Percentiles rank a stretch among this genome's conserved stretches.
Conservation (phyloP, 2,113 vertebrate species). For the Zootoca vivipara region DNA sequence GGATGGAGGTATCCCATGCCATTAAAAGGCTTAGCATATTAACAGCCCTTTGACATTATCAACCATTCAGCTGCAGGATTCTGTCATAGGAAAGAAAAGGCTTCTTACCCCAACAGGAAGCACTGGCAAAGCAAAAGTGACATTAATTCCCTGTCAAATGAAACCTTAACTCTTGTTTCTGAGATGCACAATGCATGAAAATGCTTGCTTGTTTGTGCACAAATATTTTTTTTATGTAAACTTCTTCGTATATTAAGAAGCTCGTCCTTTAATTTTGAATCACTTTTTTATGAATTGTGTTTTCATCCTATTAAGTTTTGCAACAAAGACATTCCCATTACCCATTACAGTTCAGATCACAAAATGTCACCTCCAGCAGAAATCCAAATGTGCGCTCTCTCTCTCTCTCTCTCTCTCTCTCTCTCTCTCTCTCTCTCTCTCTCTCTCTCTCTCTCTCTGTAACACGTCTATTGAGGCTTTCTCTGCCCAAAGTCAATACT, state of each 20-base stretch:
- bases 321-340: constrained; percentile 39
- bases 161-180: constrained; percentile 61
- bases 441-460: no score
- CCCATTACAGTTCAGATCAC: constrained; percentile 11
- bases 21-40: constrained; percentile 67
- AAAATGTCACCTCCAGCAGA: constrained; percentile 40
- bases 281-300: constrained; percentile 12
- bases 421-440: no score
- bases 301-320: constrained; percentile 36
- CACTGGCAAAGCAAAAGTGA: constrained; percentile 66
- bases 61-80: constrained; percentile 67
- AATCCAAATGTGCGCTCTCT: constrained; percentile 20
- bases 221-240: constrained; percentile 12
- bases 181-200: constrained; percentile 56
- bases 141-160: constrained; percentile 67
- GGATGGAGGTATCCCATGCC: constrained; percentile 59
- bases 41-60: constrained; percentile 64
- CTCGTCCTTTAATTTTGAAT: constrained; percentile 37
- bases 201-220: constrained; percentile 39
- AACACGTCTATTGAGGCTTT: constrained; percentile 24
- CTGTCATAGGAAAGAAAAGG: constrained; percentile 67
- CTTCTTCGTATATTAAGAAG: background rate
- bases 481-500: constrained; percentile 36
- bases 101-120: constrained; percentile 65
- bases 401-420: no score